Conservation (phyloP, 2,113 vertebrate genomes). For the Aptenodytes forsteri region DNA sequence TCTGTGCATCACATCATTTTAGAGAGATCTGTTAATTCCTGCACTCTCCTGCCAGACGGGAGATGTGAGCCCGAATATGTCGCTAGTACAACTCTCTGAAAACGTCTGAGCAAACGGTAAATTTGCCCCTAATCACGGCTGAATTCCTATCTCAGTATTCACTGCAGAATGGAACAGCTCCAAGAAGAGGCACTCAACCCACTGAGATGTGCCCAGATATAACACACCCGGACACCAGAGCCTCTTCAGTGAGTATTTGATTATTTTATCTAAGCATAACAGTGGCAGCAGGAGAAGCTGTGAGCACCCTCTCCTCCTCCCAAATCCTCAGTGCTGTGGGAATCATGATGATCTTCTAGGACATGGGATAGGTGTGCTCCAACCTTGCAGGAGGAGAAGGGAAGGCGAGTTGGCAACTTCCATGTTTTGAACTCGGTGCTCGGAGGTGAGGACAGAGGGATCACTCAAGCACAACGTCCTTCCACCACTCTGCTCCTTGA, state of each 20-base stretch:
- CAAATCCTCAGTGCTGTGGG: not conserved
- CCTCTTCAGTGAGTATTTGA: rapidly evolving
- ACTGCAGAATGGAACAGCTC: not conserved
- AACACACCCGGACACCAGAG: not conserved
- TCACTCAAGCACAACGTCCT: not conserved
- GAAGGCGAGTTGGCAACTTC: rapidly evolving
- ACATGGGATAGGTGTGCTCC: not conserved
- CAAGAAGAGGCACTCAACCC: not conserved
- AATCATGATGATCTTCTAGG: not conserved
- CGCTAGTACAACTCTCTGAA: not conserved
- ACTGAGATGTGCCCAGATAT: not conserved
- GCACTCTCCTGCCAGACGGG: not conserved
- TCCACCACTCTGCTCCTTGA: not conserved
- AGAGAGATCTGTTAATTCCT: not conserved
- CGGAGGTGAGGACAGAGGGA: not conserved
- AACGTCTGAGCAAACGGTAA: not conserved
- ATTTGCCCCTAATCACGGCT: rapidly evolving
- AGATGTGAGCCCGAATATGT: not conserved
- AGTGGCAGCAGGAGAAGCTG: not conserved
- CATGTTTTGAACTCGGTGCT: not conserved
- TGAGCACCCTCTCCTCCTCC: not conserved
- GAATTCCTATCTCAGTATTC: not conserved
- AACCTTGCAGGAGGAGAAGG: not conserved
- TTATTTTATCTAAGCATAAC: not conserved
- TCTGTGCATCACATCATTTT: not conserved